phyloP scores from a whole-genome alignment of 2,113 vertebrate genomes.

The Lampris megalopsis region DNA sequence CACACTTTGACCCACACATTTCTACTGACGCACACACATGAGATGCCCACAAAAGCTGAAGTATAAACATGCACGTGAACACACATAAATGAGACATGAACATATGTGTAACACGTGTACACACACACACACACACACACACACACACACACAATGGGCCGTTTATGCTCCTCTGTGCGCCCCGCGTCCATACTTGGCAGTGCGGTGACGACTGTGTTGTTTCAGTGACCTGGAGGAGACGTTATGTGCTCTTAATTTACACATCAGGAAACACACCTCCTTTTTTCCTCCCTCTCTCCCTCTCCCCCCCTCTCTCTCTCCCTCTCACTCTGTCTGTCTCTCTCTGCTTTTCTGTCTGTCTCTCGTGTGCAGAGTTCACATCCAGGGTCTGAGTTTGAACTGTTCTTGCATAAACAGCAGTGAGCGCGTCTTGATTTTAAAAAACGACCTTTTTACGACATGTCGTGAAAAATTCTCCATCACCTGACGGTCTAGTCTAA shows the following conservation, averaged over 20 bases:
- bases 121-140: slow-evolving; percentile 58
- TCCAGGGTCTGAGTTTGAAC: not conserved
- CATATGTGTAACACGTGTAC: not conserved
- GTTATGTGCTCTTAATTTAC: slow-evolving; percentile 76
- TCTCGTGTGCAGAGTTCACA: not conserved
- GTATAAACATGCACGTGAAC: not conserved
- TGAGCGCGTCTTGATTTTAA: not conserved
- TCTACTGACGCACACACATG: not conserved
- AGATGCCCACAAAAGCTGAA: slow-evolving; percentile 11
- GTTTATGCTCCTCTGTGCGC: slow-evolving; percentile 79
- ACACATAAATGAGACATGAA: not conserved
- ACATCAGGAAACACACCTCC: slow-evolving; percentile 67
- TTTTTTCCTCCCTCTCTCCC: slow-evolving; percentile 16
- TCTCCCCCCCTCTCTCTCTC: not conserved
- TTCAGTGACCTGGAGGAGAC: slow-evolving; percentile 80
- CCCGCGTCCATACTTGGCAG: slow-evolving; percentile 71
- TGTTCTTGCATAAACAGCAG: not conserved
- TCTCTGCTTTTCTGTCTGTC: not conserved
- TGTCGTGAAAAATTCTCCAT: no score
- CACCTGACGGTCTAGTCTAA: no score
- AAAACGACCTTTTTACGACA: not conserved
- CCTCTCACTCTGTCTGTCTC: not conserved
- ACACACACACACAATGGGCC: slow-evolving; percentile 85
- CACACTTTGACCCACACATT: not conserved
- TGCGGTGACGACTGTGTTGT: slow-evolving; percentile 81